Conservation (phyloP, 2,888 invertebrate species). For the Apomyelois bistriatella region DNA sequence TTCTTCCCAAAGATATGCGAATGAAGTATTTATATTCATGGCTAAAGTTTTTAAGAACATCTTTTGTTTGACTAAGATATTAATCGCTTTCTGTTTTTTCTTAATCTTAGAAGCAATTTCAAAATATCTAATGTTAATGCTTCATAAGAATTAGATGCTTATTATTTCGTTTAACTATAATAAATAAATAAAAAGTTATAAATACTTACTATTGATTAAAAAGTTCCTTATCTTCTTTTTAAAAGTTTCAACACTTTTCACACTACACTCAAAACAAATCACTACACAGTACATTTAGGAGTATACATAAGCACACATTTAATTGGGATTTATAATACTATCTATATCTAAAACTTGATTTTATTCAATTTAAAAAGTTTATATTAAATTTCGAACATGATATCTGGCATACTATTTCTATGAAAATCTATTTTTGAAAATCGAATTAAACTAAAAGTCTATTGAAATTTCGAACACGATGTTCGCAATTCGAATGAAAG, state of each 20-base stretch:
- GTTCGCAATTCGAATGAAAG: neutral
- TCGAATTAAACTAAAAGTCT: no score
- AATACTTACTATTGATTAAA: neutral
- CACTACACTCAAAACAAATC: neutral
- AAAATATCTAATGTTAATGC: no score
- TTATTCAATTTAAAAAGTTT: no score
- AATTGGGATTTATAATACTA: neutral
- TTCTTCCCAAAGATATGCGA: neutral
- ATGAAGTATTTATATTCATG: constrained; percentile 2
- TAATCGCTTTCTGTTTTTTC: neutral
- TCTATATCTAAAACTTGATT: neutral
- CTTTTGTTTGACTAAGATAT: neutral
- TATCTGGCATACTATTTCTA: no score
- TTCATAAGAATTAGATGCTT: no score
- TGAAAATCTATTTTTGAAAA: no score
- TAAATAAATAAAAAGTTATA: neutral
- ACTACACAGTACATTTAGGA: neutral
- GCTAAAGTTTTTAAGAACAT: constrained; percentile 1
- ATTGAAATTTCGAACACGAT: neutral
- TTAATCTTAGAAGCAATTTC: neutral
- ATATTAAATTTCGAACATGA: neutral
- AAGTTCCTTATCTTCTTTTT: neutral
- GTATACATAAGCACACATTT: no score
- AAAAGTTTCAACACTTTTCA: neutral
- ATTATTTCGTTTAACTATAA: no score